Evolutionary conservation across 2,113 vertebrate genomes (phyloP), one percentile per base, ranked within the genome.

Genomic region (Seriola aureovittata): DNA sequence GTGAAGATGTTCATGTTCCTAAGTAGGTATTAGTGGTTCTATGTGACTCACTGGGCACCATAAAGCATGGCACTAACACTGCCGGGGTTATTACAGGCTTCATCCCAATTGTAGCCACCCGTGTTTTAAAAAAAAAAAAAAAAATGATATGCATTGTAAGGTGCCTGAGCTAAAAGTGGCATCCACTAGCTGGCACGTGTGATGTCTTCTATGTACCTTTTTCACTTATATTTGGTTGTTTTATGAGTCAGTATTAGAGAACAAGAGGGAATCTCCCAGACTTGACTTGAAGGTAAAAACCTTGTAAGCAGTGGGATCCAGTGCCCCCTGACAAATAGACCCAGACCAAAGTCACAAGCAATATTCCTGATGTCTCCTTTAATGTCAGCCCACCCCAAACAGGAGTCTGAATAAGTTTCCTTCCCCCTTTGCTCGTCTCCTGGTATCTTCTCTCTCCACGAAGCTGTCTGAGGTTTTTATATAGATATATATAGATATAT

Each of bases 121-220:
- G 55, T 85, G 78, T 78, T 78, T 54, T 7, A 66, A 63, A 65
- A 19, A 40, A 38, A 69, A 73, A 23, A 52, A 55, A 67, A 69
- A 52, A 34, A 71, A 46, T 62, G 10, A 85, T 71, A 80, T 90
- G 84, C 85, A 88, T 85, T 88, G 73, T 76, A 87, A 80, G 80
- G 82, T 84, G 83, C 71, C 85, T 91, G 79, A 72, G 86, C 85
- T 87, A 46, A 66, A 83, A 85, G 88, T 85, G 87, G 90, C 80
- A 85, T 90, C 90, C 81, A 90, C 85, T 87, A 88, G 89, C 89
- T 86, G 89, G 83, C 89, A 90, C 83, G 70, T 79, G 80, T 88
- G 88, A 90, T 90, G 91, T 93, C 86, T 88, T 87, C 32, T 68
- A 73, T 89, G 89, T 86, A 78, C 29, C 38, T 80, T 84, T 68